Percentiles rank a stretch among this genome's conserved stretches.
These are phyloP conservation scores for Micromys minutus DNA, from an alignment of 2,113 vertebrate species.

Conservation along the genomic window DNA sequence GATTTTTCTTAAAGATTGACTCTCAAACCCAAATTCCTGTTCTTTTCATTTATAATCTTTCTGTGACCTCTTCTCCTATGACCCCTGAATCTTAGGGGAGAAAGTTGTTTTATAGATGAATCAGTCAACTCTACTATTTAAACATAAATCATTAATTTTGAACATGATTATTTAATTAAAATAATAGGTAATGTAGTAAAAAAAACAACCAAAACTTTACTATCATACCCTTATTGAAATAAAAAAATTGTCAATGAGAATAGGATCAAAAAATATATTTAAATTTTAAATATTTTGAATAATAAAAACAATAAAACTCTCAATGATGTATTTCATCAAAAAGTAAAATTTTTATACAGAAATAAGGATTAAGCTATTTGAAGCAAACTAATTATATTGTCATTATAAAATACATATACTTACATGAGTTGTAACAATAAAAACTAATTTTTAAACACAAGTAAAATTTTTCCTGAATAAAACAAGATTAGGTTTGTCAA, in stretches of 20 bases:
- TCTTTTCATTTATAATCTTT: not conserved
- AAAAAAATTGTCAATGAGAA: not conserved
- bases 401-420: not conserved
- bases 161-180: not conserved
- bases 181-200: not conserved
- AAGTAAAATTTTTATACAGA: not conserved
- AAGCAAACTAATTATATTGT: not conserved
- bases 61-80: not conserved
- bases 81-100: not conserved
- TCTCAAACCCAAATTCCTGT: not conserved
- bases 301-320: not conserved
- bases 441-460: not conserved
- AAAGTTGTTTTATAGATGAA: not conserved
- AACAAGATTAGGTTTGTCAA: not conserved
- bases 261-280: not conserved
- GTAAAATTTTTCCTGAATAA: not conserved
- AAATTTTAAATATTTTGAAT: not conserved
- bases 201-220: not conserved
- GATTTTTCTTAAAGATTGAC: not conserved
- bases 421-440: not conserved
- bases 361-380: not conserved
- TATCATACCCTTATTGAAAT: not conserved
- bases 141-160: not conserved
- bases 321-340: not conserved
- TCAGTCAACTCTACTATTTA: not conserved